Evolutionary conservation across 2,797 vertebrate genomes (phyloP).

Genomic region (Monodelphis domestica): DNA sequence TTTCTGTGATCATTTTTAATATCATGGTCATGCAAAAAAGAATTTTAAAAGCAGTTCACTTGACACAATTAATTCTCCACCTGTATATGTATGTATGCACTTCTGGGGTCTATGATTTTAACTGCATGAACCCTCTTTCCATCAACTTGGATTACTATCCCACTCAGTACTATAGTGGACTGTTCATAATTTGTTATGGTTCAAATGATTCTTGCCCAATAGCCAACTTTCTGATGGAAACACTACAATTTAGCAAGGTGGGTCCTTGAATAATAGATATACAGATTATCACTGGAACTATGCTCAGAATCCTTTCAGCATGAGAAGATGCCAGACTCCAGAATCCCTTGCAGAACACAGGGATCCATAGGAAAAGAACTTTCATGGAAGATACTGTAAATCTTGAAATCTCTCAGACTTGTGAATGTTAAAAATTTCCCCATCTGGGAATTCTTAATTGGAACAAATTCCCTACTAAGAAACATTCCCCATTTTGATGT

Average conservation of each 20-base stretch:
- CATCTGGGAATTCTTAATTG: too few relatives aligned
- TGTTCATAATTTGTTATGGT: background rate
- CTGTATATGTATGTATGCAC: background rate
- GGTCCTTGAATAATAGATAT: background rate
- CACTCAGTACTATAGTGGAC: background rate
- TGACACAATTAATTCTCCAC: background rate
- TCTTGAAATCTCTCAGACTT: too few relatives aligned
- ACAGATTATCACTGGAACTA: background rate
- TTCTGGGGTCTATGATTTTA: background rate
- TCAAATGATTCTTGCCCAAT: background rate
- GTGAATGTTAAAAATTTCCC: too few relatives aligned
- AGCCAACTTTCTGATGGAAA: background rate
- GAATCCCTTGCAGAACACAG: background rate
- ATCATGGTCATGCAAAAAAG: background rate
- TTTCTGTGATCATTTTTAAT: background rate
- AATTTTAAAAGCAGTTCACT: slow-evolving; percentile 7
- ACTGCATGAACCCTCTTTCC: background rate
- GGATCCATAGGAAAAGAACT: background rate
- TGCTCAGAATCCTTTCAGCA: background rate
- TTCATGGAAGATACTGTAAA: background rate
- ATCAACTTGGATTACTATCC: background rate
- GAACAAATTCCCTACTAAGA: too few relatives aligned
- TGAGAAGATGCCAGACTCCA: background rate
- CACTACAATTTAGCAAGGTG: background rate
- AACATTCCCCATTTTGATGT: too few relatives aligned